A percentile compares a stretch with the other conserved stretches of the same genome.
Conservation (phyloP, 2,888 invertebrate genomes). For the Sicus ferrugineus region DNA sequence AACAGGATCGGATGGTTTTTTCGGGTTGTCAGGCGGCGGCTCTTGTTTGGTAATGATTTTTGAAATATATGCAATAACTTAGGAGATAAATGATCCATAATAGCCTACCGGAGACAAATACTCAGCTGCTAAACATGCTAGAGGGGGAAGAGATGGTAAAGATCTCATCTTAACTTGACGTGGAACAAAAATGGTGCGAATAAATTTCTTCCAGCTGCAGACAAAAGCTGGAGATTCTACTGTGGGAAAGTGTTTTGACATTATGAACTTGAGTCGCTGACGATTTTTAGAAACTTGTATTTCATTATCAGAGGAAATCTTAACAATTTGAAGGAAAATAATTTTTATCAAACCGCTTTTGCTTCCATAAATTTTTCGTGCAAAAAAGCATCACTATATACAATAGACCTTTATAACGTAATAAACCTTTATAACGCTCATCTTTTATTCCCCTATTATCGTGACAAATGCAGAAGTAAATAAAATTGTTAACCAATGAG, state of each 20-base stretch:
- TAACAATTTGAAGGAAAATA: no score
- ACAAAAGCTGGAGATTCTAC: background rate
- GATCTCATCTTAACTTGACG: no score
- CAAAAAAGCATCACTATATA: no score
- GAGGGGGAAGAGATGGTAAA: no score
- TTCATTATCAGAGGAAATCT: no score
- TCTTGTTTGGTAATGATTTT: constrained; percentile 14
- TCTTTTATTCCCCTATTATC: no score
- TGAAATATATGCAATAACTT: constrained; percentile 26
- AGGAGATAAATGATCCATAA: constrained; percentile 23
- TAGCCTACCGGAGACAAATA: background rate
- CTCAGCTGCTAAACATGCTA: constrained; percentile 3
- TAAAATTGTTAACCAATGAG: constrained; percentile 6
- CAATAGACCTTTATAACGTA: no score
- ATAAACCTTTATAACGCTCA: no score
- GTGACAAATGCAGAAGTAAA: no score
- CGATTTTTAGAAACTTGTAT: constrained; percentile 7
- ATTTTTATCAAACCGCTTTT: no score
- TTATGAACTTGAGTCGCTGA: background rate
- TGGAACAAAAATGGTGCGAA: no score
- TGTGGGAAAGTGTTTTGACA: constrained; percentile 17
- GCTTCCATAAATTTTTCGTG: no score
- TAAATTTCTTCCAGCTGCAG: background rate
- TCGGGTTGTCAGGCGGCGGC: background rate
- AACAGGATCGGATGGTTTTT: background rate